Conservation (phyloP, 2,888 invertebrate genomes). For the Congeria kusceri region DNA sequence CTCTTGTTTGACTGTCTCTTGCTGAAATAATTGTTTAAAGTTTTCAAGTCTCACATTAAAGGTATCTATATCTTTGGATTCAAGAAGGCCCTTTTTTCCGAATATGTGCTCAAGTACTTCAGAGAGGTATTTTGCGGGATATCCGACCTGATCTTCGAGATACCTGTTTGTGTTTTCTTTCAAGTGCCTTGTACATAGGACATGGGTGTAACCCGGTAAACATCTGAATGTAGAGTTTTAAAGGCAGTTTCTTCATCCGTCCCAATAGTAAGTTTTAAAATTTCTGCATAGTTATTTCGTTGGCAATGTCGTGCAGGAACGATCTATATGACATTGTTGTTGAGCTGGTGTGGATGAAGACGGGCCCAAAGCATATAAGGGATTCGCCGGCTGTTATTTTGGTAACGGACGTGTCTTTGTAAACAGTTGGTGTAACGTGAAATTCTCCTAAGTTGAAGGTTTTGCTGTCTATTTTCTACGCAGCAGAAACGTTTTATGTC, state of each 20-base stretch:
- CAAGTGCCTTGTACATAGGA: neutral
- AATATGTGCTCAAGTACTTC: neutral
- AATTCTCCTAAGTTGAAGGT: slow-evolving; percentile 17
- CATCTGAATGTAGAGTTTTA: neutral
- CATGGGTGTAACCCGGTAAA: neutral
- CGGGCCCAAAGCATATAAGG: slow-evolving; percentile 10
- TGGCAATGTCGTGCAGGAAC: slow-evolving; percentile 1
- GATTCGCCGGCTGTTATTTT: neutral
- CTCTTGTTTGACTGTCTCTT: no score
- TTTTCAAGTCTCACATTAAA: neutral
- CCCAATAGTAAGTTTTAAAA: neutral
- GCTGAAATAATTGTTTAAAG: no score
- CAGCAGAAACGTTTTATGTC: slow-evolving; percentile 13
- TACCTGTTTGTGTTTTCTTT: neutral
- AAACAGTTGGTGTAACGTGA: slow-evolving; percentile 15
- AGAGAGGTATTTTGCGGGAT: neutral
- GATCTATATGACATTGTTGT: neutral
- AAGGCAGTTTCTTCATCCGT: neutral
- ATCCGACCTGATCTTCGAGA: neutral
- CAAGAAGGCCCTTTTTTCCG: neutral
- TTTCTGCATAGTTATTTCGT: neutral
- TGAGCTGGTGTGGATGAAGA: slow-evolving; percentile 9
- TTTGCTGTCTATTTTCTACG: neutral
- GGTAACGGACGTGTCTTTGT: neutral
- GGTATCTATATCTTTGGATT: neutral